A percentile compares a stretch with the other conserved stretches of the same genome.
These are phyloP conservation scores for Sus cebifrons DNA, from an alignment of 2,797 vertebrate genomes.

Conservation along the genomic window DNA sequence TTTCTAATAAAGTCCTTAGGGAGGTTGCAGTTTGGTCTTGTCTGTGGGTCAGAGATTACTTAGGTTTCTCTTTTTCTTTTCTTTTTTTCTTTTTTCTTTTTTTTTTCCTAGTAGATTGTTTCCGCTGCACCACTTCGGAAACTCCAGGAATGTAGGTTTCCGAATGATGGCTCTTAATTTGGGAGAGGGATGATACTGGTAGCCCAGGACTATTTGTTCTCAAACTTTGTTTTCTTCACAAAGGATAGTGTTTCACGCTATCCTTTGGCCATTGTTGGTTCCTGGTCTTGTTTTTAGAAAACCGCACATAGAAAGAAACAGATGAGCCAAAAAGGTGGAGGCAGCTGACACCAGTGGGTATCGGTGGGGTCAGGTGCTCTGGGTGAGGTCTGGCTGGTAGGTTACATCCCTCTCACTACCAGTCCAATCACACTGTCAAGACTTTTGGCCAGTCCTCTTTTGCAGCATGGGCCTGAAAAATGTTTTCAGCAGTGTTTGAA, in stretches of 20 bases:
- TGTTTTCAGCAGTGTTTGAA: background rate
- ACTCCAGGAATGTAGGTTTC: background rate
- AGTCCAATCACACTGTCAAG: background rate
- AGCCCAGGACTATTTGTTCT: background rate
- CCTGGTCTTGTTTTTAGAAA: conserved; percentile 5
- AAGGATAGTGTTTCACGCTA: background rate
- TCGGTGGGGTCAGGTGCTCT: background rate
- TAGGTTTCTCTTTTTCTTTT: background rate
- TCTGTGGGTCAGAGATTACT: background rate
- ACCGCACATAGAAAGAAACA: background rate
- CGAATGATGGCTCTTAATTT: background rate
- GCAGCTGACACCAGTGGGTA: background rate
- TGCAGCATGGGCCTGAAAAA: background rate
- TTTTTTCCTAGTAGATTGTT: no score
- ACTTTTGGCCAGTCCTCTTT: background rate
- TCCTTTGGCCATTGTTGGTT: background rate
- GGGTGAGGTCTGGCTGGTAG: background rate
- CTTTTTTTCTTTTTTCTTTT: no score
- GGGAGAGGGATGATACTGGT: background rate
- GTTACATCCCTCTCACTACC: background rate
- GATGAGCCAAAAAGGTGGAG: background rate
- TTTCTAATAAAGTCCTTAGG: background rate
- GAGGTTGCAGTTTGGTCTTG: background rate
- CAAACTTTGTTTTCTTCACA: background rate
- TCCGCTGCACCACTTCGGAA: no score